Base-by-base conservation (phyloP, 2,888 invertebrate species). In the Hirudinaria manillensis region DNA sequence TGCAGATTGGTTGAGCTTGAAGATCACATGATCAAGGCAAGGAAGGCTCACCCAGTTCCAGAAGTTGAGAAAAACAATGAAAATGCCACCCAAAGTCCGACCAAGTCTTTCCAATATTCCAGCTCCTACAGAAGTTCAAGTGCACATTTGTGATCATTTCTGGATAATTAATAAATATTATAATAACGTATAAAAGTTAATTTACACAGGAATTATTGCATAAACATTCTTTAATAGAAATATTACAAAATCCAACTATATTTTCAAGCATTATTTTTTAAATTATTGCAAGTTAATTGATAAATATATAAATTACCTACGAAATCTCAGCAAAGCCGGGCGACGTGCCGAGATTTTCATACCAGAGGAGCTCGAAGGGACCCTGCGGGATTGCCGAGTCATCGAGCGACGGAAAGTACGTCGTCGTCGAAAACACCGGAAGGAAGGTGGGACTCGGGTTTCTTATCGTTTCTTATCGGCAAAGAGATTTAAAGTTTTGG, bases 341-440 rank as follows among this genome's bases (percentile, higher is more conserved):
- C n/a, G 73, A 65, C 34, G 34, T 61, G 61, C 27, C 73, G 38
- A 73, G 32, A 51, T 21, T 24, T 24, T 24, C 75, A 16, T 70
- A 27, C 34, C 75, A 75, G n/a, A 36, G 77, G 13, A 75, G 70
- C 29, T 71, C 77, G 61, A 77, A 75, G 53, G 77, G 77, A 24
- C 75, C 74, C 2, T 67, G 77, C 34, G 74, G 56, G 10, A 75
- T 77, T 10, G 65, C 56, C 3, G 87, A 87, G 80, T 86, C 86
- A 72, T 82, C 83, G 75, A 85, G 86, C 10, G 86, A 87, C 76
- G 87, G 87, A 73, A 85, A 85, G 78, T 87, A 81, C 80, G 83
- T 87, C 80, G 80, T 83, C 65, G 78, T 87, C 51, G 86, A 87
- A 80, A 87, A 87, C 80, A 87, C 86, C 55, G 83, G 86, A 76